Percentiles rank a stretch among this genome's conserved stretches.
Evolutionary conservation across 1,140 invertebrate genomes (phyloP).

Genomic region (Hylaeus volcanicus): DNA sequence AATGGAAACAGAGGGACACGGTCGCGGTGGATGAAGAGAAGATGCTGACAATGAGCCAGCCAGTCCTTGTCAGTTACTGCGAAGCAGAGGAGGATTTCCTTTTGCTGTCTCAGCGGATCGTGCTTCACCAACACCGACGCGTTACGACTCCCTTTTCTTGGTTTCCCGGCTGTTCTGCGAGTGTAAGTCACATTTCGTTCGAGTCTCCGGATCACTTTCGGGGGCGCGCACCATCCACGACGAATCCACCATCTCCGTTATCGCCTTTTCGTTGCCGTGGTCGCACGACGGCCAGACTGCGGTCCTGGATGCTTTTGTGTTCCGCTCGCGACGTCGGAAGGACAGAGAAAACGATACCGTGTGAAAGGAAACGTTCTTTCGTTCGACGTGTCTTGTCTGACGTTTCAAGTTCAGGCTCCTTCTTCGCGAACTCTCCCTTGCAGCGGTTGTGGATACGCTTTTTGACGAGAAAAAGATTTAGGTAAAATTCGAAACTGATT

Average conservation of each 20-base stretch:
- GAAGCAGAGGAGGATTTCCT: conserved; percentile 37
- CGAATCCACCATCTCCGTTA: background rate
- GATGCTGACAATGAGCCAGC: conserved; percentile 30
- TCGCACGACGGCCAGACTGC: background rate
- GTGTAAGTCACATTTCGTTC: conserved; percentile 38
- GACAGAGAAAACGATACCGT: conserved; percentile 40
- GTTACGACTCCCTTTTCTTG: conserved; percentile 37
- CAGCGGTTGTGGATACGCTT: background rate
- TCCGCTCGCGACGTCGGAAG: conserved; percentile 21
- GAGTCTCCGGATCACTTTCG: conserved; percentile 46
- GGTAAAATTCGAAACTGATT: too few species aligned
- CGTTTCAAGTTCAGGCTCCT: conserved; percentile 7
- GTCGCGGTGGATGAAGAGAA: conserved; percentile 7
- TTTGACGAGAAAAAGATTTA: too few species aligned
- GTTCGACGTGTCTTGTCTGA: conserved; percentile 4
- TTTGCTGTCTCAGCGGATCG: conserved; percentile 57
- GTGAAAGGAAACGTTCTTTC: conserved; percentile 46
- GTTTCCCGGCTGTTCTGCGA: conserved; percentile 5
- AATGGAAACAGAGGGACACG: conserved; percentile 1
- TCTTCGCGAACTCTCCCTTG: background rate
- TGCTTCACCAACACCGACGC: conserved; percentile 37
- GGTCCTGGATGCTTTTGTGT: background rate
- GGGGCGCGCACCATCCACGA: conserved; percentile 31
- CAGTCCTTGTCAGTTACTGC: conserved; percentile 33
- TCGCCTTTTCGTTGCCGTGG: conserved; percentile 15